phyloP scores from a whole-genome alignment of 2,888 invertebrate genomes.

The Xylophagus ater region DNA sequence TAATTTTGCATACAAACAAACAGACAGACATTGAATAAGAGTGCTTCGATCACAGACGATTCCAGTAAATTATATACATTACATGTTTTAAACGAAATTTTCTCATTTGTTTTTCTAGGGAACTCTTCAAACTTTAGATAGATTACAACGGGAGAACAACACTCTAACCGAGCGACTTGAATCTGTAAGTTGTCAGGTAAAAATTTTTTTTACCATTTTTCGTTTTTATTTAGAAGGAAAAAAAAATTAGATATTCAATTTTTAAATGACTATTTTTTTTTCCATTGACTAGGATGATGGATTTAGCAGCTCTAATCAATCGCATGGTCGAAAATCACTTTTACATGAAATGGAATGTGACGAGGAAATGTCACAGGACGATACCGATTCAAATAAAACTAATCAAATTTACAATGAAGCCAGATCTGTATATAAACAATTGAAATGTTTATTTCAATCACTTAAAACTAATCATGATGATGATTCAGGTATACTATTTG shows the following conservation, averaged over 20 bases:
- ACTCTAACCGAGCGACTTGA: slow-evolving; percentile 60
- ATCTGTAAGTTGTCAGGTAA: slow-evolving; percentile 39
- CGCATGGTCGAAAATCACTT: slow-evolving; percentile 49
- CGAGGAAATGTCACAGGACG: slow-evolving; percentile 47
- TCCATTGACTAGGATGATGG: slow-evolving; percentile 26
- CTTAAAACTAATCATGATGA: slow-evolving; percentile 66
- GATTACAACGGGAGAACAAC: slow-evolving; percentile 59
- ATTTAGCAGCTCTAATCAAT: slow-evolving; percentile 23
- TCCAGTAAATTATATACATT: no score
- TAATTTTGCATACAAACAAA: no score
- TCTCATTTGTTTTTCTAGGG: slow-evolving; percentile 39
- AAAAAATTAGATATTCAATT: slow-evolving; percentile 1
- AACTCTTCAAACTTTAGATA: slow-evolving; percentile 54
- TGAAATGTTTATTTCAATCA: slow-evolving; percentile 60
- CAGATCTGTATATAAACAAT: slow-evolving; percentile 59
- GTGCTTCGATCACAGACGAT: no score
- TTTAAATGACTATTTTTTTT: slow-evolving; percentile 8
- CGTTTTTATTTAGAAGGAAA: no score
- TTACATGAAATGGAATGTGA: slow-evolving; percentile 85
- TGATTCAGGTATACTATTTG: slow-evolving; percentile 47
- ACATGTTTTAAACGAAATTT: no score
- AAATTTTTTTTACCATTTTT: no score
- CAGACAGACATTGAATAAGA: no score
- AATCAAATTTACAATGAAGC: slow-evolving; percentile 53
- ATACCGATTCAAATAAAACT: slow-evolving; percentile 40